Evolutionary conservation across 2,113 vertebrate genomes (phyloP), one percentile per base, ranked within the genome.

Genomic region (Kryptolebias marmoratus): DNA sequence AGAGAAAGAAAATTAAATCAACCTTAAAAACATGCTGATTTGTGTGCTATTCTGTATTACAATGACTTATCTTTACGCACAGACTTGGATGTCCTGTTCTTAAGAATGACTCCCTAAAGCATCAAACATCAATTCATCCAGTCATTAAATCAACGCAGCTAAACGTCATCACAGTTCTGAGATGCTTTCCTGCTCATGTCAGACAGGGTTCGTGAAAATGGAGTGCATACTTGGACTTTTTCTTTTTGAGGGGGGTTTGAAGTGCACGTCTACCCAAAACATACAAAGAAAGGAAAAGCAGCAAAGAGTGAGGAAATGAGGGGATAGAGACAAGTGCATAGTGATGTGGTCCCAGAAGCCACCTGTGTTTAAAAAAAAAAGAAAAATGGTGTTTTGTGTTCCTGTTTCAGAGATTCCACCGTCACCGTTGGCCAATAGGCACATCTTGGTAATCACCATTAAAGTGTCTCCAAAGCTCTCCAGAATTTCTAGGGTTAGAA

Each of bases 211-310:
- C 12, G 31, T 50, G 68, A 59, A 52, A 61, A 60, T 45, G 76
- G 71, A 80, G 83, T 86, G 88, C 91, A 93, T 93, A 87, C 90
- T 88, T 80, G 79, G 83, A 71, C 27, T 63, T n/a, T 30, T 36
- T 59, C 4, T 14, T 30, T 30, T 59, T 6, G 11, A 12, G 9
- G 39, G 64, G 56, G 57, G 58, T 62, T 61, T 36, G 52, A 76
- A 59, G 79, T 87, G 76, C 67, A 77, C 58, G 78, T 68, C 64
- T 77, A 50, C 61, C 54, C 54, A 49, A 49, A 71, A 76, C 28
- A 1, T 12, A 16, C 9, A 65, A 63, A 62, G 50, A 77, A 65
- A 63, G 59, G 50, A 77, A 79, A 85, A 79, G 80, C 66, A 71
- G 72, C 68, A 73, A 69, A 74, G 50, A 73, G 64, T 36, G 30